These are phyloP conservation scores for Plemyria rubiginata DNA, from an alignment of 2,888 invertebrate species.

Conservation along the genomic window DNA sequence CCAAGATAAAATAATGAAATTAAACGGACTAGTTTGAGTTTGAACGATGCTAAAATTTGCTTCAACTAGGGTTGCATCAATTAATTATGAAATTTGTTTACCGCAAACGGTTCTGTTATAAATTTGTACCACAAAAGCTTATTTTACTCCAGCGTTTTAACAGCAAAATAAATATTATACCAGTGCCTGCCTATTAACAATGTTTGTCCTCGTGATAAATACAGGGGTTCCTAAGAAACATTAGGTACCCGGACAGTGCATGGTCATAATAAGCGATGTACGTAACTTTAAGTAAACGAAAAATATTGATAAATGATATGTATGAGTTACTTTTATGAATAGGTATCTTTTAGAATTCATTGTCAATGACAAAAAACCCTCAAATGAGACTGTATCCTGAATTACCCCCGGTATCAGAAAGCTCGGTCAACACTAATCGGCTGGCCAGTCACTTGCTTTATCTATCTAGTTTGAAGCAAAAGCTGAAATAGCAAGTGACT, in stretches of 20 bases:
- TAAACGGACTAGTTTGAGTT: background rate
- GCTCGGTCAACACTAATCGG: too few species aligned
- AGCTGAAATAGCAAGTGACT: too few species aligned
- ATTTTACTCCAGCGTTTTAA: constrained; percentile 50
- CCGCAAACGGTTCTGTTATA: constrained; percentile 20
- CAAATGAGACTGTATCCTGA: too few species aligned
- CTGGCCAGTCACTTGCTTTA: too few species aligned
- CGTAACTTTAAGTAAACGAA: too few species aligned
- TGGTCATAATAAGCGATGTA: background rate
- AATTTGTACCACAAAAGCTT: constrained; percentile 28
- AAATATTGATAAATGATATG: too few species aligned
- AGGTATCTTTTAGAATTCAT: too few species aligned
- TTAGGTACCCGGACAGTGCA: background rate
- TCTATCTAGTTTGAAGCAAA: too few species aligned
- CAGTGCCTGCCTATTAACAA: constrained; percentile 48
- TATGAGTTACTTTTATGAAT: too few species aligned
- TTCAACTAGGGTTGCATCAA: constrained; percentile 11
- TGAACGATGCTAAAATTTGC: background rate
- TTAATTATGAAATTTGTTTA: constrained; percentile 28
- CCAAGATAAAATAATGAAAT: background rate
- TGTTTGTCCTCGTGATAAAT: constrained; percentile 48
- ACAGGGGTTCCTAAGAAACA: background rate
- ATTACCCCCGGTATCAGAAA: too few species aligned
- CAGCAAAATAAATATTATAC: constrained; percentile 54
- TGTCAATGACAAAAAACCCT: too few species aligned